Evolutionary conservation across 2,113 vertebrate genomes (phyloP).

Genomic region (Ginglymostoma cirratum): DNA sequence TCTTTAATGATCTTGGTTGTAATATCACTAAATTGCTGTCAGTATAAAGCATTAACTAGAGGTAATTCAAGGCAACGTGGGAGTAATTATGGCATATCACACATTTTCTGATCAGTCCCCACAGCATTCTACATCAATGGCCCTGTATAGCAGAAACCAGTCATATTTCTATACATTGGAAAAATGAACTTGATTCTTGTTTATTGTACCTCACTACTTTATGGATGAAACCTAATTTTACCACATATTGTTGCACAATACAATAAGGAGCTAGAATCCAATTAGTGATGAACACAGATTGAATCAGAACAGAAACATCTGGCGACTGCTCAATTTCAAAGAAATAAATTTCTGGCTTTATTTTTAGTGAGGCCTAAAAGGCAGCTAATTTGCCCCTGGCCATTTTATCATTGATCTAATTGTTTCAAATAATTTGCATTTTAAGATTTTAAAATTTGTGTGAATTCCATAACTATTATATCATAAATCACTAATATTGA

Average conservation of each 20-base stretch:
- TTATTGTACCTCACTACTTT: background rate
- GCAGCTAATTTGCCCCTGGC: background rate
- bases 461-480: background rate
- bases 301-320: slow-evolving; percentile 27
- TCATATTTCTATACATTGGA: background rate
- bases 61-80: slow-evolving; percentile 2
- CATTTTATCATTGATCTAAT: background rate
- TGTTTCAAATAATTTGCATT: slow-evolving; percentile 19
- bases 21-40: background rate
- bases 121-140: background rate
- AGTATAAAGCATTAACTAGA: background rate
- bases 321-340: slow-evolving; percentile 8
- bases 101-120: background rate
- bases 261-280: slow-evolving; percentile 9
- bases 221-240: background rate
- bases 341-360: slow-evolving; percentile 12
- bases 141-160: background rate
- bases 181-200: background rate
- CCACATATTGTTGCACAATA: background rate
- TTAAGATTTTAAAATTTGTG: background rate
- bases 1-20: slow-evolving; percentile 16
- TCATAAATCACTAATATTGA: background rate
- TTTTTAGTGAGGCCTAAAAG: slow-evolving; percentile 25
- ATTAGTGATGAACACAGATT: slow-evolving; percentile 25
- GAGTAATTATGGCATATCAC: background rate